These are phyloP conservation scores for Trachelus iudaicus DNA, from an alignment of 2,888 invertebrate species.

Conservation along the genomic window DNA sequence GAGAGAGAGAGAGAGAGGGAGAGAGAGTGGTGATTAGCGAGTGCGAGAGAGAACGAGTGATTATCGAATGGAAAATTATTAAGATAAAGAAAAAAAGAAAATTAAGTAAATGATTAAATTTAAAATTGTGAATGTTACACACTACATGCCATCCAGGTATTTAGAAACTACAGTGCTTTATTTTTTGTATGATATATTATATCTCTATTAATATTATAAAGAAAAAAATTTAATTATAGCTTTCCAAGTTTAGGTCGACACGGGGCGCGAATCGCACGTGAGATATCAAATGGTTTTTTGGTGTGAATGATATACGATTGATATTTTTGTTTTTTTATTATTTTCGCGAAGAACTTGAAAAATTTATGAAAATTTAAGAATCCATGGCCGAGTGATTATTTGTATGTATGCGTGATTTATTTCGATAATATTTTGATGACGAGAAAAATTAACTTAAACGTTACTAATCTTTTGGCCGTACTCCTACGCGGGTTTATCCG, in stretches of 20 bases:
- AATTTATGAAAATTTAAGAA: neutral
- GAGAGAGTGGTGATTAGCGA: neutral
- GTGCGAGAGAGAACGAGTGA: neutral
- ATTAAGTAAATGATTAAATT: constrained; percentile 2
- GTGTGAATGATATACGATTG: neutral
- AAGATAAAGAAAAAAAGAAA: constrained; percentile 2
- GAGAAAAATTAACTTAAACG: neutral
- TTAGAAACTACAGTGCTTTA: constrained; percentile 57
- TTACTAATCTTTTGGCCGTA: neutral
- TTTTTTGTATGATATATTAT: constrained; percentile 54
- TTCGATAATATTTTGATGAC: neutral
- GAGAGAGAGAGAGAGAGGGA: constrained; percentile 21
- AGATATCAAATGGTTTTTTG: neutral
- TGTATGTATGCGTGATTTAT: neutral
- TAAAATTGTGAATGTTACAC: constrained; percentile 23
- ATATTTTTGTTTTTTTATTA: neutral
- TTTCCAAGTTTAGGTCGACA: constrained; percentile 39
- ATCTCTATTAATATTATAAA: constrained; percentile 36
- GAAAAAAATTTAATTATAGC: constrained; percentile 39
- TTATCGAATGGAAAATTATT: constrained; percentile 1
- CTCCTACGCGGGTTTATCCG: neutral
- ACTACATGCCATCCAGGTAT: constrained; percentile 54
- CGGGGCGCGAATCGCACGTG: constrained; percentile 18
- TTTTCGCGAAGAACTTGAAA: neutral
- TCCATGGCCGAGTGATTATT: neutral